Percentiles rank a stretch among this genome's conserved stretches.
These are phyloP conservation scores for Phyto melanocephala DNA, from an alignment of 2,888 invertebrate species.

Conservation along the genomic window DNA sequence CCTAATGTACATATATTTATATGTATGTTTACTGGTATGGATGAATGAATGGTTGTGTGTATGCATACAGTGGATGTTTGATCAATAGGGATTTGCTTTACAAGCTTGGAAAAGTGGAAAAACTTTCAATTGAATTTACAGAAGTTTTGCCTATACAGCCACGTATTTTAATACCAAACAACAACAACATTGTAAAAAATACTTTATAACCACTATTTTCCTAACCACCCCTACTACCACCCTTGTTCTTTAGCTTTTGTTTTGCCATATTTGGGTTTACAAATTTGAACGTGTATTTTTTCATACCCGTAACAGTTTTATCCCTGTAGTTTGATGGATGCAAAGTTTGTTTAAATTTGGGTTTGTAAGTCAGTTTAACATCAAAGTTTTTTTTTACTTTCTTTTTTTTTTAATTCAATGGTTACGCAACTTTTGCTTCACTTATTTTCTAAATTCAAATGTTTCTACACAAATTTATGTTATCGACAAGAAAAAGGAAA, in stretches of 20 bases:
- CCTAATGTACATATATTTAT: neutral
- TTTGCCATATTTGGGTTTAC: constrained; percentile 45
- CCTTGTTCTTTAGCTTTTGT: constrained; percentile 3
- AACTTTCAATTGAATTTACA: constrained; percentile 76
- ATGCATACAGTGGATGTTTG: constrained; percentile 60
- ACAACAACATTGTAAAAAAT: neutral
- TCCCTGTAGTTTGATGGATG: constrained; percentile 35
- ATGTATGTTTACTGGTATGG: neutral
- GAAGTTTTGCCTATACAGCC: constrained; percentile 68
- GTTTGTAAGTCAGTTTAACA: constrained; percentile 75
- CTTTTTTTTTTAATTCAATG: constrained; percentile 47
- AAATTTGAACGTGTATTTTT: constrained; percentile 52
- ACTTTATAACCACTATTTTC: constrained; percentile 41
- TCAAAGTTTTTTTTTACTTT: constrained; percentile 70
- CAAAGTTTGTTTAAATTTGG: constrained; percentile 69
- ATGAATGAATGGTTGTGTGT: neutral
- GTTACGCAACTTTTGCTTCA: constrained; percentile 61
- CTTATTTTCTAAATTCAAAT: constrained; percentile 47
- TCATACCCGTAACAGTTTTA: constrained; percentile 8
- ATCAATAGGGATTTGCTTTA: constrained; percentile 74
- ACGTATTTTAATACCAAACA: constrained; percentile 28
- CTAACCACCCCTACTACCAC: neutral
- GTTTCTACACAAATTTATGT: constrained; percentile 32
- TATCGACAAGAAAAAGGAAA: constrained; percentile 13
- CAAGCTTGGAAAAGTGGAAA: constrained; percentile 70